Conservation (phyloP, 2,113 vertebrate genomes). For the Corynorhinus townsendii region DNA sequence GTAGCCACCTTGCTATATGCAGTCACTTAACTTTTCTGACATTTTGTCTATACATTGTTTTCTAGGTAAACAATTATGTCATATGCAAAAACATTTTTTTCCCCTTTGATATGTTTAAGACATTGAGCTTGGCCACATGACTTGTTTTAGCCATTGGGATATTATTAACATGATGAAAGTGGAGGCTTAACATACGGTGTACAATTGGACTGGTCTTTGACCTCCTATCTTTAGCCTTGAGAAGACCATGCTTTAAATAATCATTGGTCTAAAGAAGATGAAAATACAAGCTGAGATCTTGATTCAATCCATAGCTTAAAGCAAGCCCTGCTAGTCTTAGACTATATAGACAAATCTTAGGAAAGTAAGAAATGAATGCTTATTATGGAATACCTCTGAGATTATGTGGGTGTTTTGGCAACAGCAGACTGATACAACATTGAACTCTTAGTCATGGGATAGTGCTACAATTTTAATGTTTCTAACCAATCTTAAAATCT, state of each 20-base stretch:
- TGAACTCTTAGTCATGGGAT: not conserved
- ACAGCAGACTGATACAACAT: not conserved
- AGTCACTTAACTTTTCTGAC: not conserved
- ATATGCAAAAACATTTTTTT: not conserved
- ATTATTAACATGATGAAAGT: not conserved
- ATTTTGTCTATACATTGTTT: not conserved
- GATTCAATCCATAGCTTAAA: not conserved
- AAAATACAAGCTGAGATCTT: not conserved
- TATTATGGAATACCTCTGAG: not conserved
- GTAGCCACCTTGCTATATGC: not conserved
- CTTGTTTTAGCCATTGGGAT: not conserved
- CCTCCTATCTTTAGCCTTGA: not conserved
- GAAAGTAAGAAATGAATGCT: conserved; percentile 35
- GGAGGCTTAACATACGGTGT: not conserved
- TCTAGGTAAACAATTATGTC: not conserved
- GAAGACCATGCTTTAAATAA: conserved; percentile 2
- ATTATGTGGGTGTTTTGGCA: not conserved
- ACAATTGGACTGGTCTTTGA: not conserved
- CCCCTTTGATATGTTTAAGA: not conserved
- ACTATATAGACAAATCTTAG: conserved; percentile 28
- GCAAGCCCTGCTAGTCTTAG: not conserved
- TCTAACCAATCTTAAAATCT: not conserved
- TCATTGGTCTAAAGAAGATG: not conserved
- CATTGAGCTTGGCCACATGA: not conserved
- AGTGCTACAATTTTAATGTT: not conserved